Evolutionary conservation across 2,113 vertebrate species (phyloP).

Genomic region (Phrynocephalus versicolor): DNA sequence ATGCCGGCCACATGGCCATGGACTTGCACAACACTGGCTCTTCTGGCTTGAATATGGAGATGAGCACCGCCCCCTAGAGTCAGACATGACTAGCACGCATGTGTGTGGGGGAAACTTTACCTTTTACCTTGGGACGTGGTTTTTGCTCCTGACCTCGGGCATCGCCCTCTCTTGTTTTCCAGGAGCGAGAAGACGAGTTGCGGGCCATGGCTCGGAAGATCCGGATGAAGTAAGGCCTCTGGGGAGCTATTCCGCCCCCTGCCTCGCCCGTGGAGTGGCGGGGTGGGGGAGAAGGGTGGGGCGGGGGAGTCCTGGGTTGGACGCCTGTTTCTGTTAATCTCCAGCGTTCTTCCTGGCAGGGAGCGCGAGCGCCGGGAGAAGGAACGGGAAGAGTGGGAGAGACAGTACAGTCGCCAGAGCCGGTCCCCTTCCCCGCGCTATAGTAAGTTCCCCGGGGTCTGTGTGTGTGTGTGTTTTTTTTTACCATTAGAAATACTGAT

Average conservation of each 20-base stretch:
- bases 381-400: slow-evolving; percentile 91
- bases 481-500: too few species aligned
- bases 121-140: accelerated
- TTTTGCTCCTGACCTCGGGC: accelerated
- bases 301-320: neutral
- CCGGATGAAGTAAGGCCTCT: slow-evolving; percentile 88
- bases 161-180: slow-evolving; percentile 41
- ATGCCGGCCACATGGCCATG: too few species aligned
- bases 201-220: slow-evolving; percentile 95
- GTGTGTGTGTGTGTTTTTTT: too few species aligned
- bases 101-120: too few species aligned
- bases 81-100: too few species aligned
- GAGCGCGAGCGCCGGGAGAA: slow-evolving; percentile 90
- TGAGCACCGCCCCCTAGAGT: too few species aligned
- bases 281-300: neutral
- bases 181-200: slow-evolving; percentile 94
- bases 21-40: too few species aligned
- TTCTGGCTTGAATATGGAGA: too few species aligned
- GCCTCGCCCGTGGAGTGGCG: neutral
- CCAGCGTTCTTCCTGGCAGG: slow-evolving; percentile 62
- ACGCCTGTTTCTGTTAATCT: neutral
- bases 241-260: neutral
- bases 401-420: slow-evolving; percentile 89
- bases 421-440: slow-evolving; percentile 88
- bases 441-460: slow-evolving; percentile 81